phyloP scores from a whole-genome alignment of 2,797 vertebrate genomes.

The Ctenopoma kingsleyae region DNA sequence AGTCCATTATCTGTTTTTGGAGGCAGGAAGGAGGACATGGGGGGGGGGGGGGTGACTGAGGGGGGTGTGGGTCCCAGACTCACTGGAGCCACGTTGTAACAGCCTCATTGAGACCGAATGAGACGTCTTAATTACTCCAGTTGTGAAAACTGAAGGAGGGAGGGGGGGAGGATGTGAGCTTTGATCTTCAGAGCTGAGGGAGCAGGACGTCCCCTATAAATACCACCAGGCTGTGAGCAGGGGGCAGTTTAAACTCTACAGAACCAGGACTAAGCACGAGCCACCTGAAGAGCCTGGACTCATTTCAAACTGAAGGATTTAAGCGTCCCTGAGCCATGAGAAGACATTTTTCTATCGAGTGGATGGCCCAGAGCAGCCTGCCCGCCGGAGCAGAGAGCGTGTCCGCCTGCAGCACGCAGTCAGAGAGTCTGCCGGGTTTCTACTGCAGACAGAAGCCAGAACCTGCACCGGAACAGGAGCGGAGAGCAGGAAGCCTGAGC shows the following conservation, averaged over 20 bases:
- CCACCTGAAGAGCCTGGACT: background rate
- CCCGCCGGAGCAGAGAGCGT: background rate
- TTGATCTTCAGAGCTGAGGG: slow-evolving; percentile 80
- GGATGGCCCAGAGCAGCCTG: slow-evolving; percentile 87
- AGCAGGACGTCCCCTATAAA: slow-evolving; percentile 80
- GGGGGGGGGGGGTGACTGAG: background rate
- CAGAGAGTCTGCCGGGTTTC: slow-evolving; percentile 85
- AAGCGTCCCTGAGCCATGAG: slow-evolving; percentile 70
- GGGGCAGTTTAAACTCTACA: slow-evolving; percentile 13
- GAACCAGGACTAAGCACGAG: background rate
- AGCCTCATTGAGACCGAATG: slow-evolving; percentile 86
- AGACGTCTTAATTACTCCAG: slow-evolving; percentile 88
- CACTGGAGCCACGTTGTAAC: slow-evolving; percentile 86
- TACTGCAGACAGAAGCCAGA: slow-evolving; percentile 69
- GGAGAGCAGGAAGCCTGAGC: slow-evolving; percentile 10
- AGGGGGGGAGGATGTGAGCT: slow-evolving; percentile 72
- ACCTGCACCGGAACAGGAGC: slow-evolving; percentile 2
- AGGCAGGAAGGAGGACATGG: slow-evolving; percentile 54
- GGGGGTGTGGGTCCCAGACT: slow-evolving; percentile 78
- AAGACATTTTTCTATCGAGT: slow-evolving; percentile 84
- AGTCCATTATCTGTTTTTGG: slow-evolving; percentile 61
- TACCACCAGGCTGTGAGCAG: slow-evolving; percentile 32
- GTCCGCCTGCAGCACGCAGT: slow-evolving; percentile 72
- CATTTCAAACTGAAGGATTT: background rate
- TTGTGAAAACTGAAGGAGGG: slow-evolving; percentile 85